Evolutionary conservation across 2,113 vertebrate genomes (phyloP), one percentile per base, ranked within the genome.

Genomic region (Craseonycteris thonglongyai): DNA sequence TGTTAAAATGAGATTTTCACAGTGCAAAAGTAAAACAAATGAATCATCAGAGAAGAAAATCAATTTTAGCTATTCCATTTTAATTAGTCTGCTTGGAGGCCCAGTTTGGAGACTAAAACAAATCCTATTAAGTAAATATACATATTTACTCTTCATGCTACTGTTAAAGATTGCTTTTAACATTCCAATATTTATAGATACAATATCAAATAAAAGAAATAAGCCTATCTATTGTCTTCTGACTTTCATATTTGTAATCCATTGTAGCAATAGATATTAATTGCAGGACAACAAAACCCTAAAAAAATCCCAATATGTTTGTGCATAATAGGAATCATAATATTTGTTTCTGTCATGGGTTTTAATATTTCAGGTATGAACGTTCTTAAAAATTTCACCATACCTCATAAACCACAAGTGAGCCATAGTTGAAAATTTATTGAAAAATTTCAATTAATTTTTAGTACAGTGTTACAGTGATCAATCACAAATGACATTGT

Each of bases 11-110:
- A 68, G 18, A 94, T 71, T 95, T 94, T 86, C 28, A 74, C 22
- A 76, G 1, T 85, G 79, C 94, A 35, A 95, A 95, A 91, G 18
- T 74, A 68, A 95, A 94, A 76, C 84, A 51, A 97, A 95, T 54
- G 8, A 96, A 90, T 92, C 61, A 90, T 2, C 38, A 58, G 13
- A 16, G 22, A 92, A 54, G 22, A 90, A 49, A 45, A 78, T 11
- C 16, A 71, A 59, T 1, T 49, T 58, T 65, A 78, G 10, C 91
- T 68, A 26, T 21, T 96, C 26, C 33, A 47, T n/a, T 92, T 85
- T 94, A 84, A 83, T 87, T 90, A 84, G 30, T 28, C 33, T 80
- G 40, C 2, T 40, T 79, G 76, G 2, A 42, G 7, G 2, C 0
- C 14, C 63, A 2, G 22, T 72, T 86, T 81, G 6, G 26, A 51